These are phyloP conservation scores for Hoplostethus atlanticus DNA, from an alignment of 2,797 vertebrate genomes.

Conservation along the genomic window DNA sequence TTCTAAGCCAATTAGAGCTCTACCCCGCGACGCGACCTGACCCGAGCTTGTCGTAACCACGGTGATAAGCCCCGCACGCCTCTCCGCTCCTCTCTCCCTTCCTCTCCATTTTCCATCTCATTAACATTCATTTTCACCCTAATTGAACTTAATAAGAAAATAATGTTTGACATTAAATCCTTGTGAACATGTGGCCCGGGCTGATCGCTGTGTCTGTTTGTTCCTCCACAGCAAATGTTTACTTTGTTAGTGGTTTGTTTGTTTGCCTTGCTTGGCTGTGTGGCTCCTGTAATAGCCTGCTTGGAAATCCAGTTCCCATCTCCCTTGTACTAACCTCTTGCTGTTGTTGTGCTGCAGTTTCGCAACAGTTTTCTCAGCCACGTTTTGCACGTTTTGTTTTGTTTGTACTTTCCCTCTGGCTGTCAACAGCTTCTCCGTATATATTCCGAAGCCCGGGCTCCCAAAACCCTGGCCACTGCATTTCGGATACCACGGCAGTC, in stretches of 20 bases:
- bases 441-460: slow-evolving; percentile 21
- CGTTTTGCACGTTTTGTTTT: slow-evolving; percentile 30
- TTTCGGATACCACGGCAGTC: slow-evolving; percentile 33
- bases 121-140: slow-evolving; percentile 88
- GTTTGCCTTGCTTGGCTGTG: slow-evolving; percentile 36
- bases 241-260: slow-evolving; percentile 57
- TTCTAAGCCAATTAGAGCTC: slow-evolving; percentile 73
- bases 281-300: slow-evolving; percentile 43
- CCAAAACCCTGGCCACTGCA: slow-evolving; percentile 27
- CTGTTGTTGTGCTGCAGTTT: slow-evolving; percentile 30
- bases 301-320: slow-evolving; percentile 48
- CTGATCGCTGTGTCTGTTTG: slow-evolving; percentile 66
- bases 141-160: slow-evolving; percentile 89
- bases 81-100: slow-evolving; percentile 78
- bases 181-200: slow-evolving; percentile 77
- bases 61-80: slow-evolving; percentile 32
- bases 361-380: slow-evolving; percentile 22
- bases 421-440: slow-evolving; percentile 7
- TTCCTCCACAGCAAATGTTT: slow-evolving; percentile 62
- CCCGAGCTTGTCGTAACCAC: slow-evolving; percentile 55
- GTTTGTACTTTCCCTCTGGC: slow-evolving; percentile 18
- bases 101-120: slow-evolving; percentile 87
- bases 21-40: slow-evolving; percentile 52
- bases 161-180: slow-evolving; percentile 87
- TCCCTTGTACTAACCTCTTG: slow-evolving; percentile 47